Conservation (phyloP, 2,797 vertebrate species). For the Aphelocoma californica region DNA sequence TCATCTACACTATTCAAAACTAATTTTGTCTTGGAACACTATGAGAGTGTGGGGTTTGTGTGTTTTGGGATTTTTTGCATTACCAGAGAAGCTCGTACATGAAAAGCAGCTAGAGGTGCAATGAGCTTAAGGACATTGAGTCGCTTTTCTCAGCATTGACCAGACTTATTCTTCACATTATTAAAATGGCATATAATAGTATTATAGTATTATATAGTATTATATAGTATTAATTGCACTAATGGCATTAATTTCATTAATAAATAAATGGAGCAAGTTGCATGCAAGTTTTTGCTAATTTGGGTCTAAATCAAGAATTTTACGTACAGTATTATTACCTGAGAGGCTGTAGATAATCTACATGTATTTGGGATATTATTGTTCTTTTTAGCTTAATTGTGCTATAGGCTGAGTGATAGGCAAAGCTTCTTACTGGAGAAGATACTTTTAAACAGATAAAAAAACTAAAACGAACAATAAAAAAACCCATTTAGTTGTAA, state of each 20-base stretch:
- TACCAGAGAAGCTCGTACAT: accelerated
- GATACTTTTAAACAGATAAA: not conserved
- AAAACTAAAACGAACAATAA: not conserved
- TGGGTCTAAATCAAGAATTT: not conserved
- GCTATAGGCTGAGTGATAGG: not conserved
- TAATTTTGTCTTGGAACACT: not conserved
- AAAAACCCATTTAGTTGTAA: accelerated
- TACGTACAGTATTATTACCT: not conserved
- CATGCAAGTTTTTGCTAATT: not conserved
- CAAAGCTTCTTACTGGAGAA: not conserved
- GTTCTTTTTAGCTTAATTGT: not conserved
- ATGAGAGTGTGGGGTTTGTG: not conserved
- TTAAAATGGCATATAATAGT: not conserved
- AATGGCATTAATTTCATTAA: not conserved
- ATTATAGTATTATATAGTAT: not conserved
- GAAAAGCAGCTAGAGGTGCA: not conserved
- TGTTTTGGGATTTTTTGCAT: not conserved
- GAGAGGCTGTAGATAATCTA: not conserved
- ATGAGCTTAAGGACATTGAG: not conserved
- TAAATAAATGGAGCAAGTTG: not conserved
- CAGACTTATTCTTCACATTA: not conserved
- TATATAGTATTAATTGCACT: not conserved
- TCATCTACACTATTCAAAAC: not conserved
- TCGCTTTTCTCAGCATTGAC: not conserved
- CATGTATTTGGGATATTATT: not conserved